A percentile compares a stretch with the other conserved stretches of the same genome.
phyloP scores from a whole-genome alignment of 2,888 invertebrate species.

The Andrena hattorfiana region DNA sequence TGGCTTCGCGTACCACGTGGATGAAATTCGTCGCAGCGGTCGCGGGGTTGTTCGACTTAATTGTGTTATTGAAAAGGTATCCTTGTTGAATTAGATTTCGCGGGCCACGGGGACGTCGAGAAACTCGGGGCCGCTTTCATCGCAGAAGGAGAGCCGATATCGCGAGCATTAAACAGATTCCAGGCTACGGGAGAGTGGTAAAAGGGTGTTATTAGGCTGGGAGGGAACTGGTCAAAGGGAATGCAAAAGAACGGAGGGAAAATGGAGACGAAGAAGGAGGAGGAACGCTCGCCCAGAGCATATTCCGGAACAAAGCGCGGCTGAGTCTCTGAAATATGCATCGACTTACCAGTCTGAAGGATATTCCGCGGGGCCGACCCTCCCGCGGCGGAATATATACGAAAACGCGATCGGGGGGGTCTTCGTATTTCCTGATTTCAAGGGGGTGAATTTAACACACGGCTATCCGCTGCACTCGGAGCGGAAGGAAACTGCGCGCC shows the following conservation, averaged over 20 bases:
- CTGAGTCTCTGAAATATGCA: constrained; percentile 76
- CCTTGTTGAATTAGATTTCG: constrained; percentile 53
- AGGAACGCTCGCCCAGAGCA: constrained; percentile 68
- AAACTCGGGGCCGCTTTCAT: constrained; percentile 61
- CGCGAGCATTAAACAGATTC: constrained; percentile 73
- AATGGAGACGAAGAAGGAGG: constrained; percentile 23
- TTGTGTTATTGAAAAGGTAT: constrained; percentile 34
- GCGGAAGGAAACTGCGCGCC: constrained; percentile 28
- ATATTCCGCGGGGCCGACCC: constrained; percentile 68
- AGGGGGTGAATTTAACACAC: constrained; percentile 72
- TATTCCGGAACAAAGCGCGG: constrained; percentile 74
- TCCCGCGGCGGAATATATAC: constrained; percentile 66
- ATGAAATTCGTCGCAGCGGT: constrained; percentile 16
- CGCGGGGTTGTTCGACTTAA: constrained; percentile 12
- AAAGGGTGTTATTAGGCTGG: constrained; percentile 76
- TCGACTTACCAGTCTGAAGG: constrained; percentile 71
- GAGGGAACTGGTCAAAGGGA: constrained; percentile 74
- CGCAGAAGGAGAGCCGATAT: constrained; percentile 59
- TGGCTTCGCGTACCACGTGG: too few relatives aligned
- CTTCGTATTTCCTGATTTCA: constrained; percentile 75
- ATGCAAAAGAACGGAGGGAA: constrained; percentile 71
- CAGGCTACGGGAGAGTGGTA: constrained; percentile 65
- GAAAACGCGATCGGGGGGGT: constrained; percentile 60
- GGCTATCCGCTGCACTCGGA: constrained; percentile 56
- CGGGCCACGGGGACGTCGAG: constrained; percentile 31